phyloP scores from a whole-genome alignment of 2,888 invertebrate species.

The Standfussiana lucernea region DNA sequence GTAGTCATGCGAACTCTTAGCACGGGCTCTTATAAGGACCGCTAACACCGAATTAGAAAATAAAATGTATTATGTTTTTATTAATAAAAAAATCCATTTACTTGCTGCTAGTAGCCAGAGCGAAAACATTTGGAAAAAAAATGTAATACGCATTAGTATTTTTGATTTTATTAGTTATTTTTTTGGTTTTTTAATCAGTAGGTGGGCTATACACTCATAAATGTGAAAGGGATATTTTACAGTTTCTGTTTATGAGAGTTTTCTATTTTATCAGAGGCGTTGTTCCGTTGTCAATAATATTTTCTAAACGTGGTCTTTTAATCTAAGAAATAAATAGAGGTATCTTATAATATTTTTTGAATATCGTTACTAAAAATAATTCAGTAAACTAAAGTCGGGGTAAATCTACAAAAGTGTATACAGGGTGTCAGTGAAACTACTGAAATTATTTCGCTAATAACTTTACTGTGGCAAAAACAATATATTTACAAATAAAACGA shows the following conservation, averaged over 20 bases:
- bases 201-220: constrained; percentile 56
- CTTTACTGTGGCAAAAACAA: constrained; percentile 18
- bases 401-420: constrained; percentile 45
- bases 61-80: constrained; percentile 52
- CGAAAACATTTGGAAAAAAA: constrained; percentile 85
- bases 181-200: constrained; percentile 52
- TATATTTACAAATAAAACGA: constrained; percentile 41
- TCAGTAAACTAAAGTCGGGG: constrained; percentile 28
- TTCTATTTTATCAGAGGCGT: constrained; percentile 45
- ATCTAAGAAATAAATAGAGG: constrained; percentile 28
- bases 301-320: constrained; percentile 21
- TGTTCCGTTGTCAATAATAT: constrained; percentile 40
- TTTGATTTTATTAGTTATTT: constrained; percentile 64
- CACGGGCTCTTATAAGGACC: constrained; percentile 75
- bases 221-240: constrained; percentile 33
- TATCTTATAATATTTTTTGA: constrained; percentile 1
- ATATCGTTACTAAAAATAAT: constrained; percentile 7
- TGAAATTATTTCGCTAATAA: constrained; percentile 35
- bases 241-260: constrained; percentile 13
- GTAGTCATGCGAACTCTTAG: constrained; percentile 84
- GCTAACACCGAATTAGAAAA: constrained; percentile 83
- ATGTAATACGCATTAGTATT: constrained; percentile 79
- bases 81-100: constrained; percentile 81
- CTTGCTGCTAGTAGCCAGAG: constrained; percentile 91
- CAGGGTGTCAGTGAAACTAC: constrained; percentile 51